Evolutionary conservation across 2,797 vertebrate species (phyloP), one percentile per base, ranked within the genome.

Genomic region (Distichodus sexfasciatus): DNA sequence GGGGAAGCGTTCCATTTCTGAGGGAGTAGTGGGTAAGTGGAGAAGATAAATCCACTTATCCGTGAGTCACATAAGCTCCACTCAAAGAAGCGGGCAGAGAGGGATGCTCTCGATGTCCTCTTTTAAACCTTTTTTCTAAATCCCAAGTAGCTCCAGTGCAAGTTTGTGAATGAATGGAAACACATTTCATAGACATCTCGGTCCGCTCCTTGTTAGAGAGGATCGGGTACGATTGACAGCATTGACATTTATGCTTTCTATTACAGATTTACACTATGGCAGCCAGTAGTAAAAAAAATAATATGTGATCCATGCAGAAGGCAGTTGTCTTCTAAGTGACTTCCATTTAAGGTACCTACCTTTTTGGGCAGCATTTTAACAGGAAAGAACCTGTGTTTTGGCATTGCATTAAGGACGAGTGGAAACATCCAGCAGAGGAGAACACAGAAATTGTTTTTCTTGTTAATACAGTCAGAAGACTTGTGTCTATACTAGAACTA

Each of bases 11-110:
- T 51, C 60, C 63, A 40, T 77, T 73, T 75, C 54, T 60, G 60
- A 72, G 48, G 69, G 60, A 72, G 47, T 59, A 17, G 64, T 68
- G 68, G 11, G 65, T 73, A 75, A 78, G 73, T 73, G 51, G 26
- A 71, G 71, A 66, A 73, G 61, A 69, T 76, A 75, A 76, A 78
- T 75, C 73, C 73, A 53, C 74, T 80, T 72, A 80, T 80, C 76
- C 76, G 43, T 66, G 66, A 76, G 71, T 75, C 69, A 69, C 71
- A 64, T 75, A 51, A 68, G 65, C 65, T 76, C 38, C 40, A 41
- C n/a, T 31, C 43, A 40, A 47, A 60, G 55, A 43, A 21, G 33
- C 17, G 44, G 61, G 71, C 66, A 63, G 69, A 67, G 51, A 54
- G 35, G 61, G 51, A 67, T 62, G 40, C 15, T 68, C 66, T 48